phyloP scores from a whole-genome alignment of 2,113 vertebrate genomes.

The Rhegmatorhina hoffmannsi region DNA sequence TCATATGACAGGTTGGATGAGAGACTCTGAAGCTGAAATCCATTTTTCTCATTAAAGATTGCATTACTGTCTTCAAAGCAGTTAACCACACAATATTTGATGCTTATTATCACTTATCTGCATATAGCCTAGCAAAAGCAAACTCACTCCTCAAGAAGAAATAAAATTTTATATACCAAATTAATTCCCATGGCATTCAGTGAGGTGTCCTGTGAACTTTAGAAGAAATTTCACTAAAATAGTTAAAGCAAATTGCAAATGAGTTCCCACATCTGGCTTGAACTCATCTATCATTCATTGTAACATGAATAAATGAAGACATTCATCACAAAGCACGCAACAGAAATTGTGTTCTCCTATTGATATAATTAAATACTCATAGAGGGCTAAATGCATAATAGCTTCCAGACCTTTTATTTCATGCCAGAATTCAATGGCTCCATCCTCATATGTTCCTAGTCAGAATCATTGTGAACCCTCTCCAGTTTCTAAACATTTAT shows the following conservation, averaged over 20 bases:
- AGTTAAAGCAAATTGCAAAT: slow-evolving; percentile 69
- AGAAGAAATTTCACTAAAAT: slow-evolving; percentile 66
- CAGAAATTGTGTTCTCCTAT: slow-evolving; percentile 81
- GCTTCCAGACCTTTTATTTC: slow-evolving; percentile 81
- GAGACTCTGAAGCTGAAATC: not conserved
- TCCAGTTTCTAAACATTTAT: slow-evolving; percentile 87
- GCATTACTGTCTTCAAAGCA: not conserved
- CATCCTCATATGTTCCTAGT: slow-evolving; percentile 82
- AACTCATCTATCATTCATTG: slow-evolving; percentile 75
- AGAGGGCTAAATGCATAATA: slow-evolving; percentile 80
- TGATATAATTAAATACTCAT: slow-evolving; percentile 85
- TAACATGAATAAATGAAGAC: slow-evolving; percentile 81
- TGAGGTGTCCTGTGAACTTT: slow-evolving; percentile 54
- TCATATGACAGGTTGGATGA: not conserved
- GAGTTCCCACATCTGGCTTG: slow-evolving; percentile 74
- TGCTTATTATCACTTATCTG: slow-evolving; percentile 4
- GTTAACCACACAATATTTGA: not conserved
- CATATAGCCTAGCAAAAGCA: not conserved
- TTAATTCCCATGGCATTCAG: slow-evolving; percentile 27
- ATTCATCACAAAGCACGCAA: slow-evolving; percentile 81
- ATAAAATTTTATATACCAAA: not conserved
- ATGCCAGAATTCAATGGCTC: slow-evolving; percentile 82
- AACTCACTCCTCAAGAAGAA: slow-evolving; percentile 12
- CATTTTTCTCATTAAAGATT: slow-evolving; percentile 23
- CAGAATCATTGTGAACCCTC: slow-evolving; percentile 79